phyloP scores from a whole-genome alignment of 53 echinoderm and acorn worm genomes.

The Antedon mediterranea region DNA sequence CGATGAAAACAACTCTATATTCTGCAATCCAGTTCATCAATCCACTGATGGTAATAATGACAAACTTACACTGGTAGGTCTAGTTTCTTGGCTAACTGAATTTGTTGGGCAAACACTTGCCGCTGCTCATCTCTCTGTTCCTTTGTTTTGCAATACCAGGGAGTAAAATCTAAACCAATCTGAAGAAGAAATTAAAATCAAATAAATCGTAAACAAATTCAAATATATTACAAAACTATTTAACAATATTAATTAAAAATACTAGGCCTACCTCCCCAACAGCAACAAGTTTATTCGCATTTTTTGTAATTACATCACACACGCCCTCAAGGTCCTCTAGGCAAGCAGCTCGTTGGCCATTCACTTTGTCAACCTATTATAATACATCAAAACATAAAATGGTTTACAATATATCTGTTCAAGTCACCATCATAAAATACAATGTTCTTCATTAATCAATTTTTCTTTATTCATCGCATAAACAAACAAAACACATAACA shows the following conservation, averaged over 20 bases:
- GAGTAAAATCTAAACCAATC: constrained; percentile 93
- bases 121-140: constrained; percentile 66
- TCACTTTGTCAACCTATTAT: constrained; percentile 28
- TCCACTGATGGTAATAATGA: background rate
- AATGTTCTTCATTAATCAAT: too few relatives aligned
- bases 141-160: constrained; percentile 55
- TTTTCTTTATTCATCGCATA: too few relatives aligned
- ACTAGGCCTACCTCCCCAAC: constrained; percentile 57
- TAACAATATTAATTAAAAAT: too few relatives aligned
- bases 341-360: constrained; percentile 44
- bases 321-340: constrained; percentile 44
- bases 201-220: too few relatives aligned
- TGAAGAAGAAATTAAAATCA: background rate
- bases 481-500: too few relatives aligned
- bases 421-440: too few relatives aligned
- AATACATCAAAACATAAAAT: background rate
- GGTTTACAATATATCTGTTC: too few relatives aligned
- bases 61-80: constrained; percentile 76
- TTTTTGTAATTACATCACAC: constrained; percentile 29
- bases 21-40: too few relatives aligned
- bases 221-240: too few relatives aligned
- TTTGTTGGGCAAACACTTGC: constrained; percentile 54
- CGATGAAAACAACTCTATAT: too few relatives aligned
- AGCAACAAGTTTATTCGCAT: constrained; percentile 53
- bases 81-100: constrained; percentile 66